Evolutionary conservation across 2,888 invertebrate species (phyloP).

Genomic region (Phrixothrix hirtus): DNA sequence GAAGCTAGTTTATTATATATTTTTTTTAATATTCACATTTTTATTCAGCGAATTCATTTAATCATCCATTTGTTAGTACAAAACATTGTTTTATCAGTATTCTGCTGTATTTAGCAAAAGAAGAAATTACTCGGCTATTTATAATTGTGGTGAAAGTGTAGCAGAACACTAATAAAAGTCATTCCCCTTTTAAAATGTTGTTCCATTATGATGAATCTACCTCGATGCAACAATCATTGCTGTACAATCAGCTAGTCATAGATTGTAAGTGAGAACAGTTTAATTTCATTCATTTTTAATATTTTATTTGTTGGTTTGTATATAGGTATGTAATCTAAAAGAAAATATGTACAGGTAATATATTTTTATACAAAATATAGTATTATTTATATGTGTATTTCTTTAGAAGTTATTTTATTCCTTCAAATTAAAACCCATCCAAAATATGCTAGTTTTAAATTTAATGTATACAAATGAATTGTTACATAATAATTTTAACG

Average conservation of each 20-base stretch:
- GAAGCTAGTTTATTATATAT: conserved; percentile 19
- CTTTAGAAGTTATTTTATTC: conserved; percentile 14
- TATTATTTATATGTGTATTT: conserved; percentile 50
- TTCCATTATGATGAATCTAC: conserved; percentile 47
- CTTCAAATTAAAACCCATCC: neutral
- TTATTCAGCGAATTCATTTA: conserved; percentile 19
- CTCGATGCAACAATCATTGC: conserved; percentile 58
- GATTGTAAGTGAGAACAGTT: conserved; percentile 48
- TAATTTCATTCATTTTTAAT: conserved; percentile 27
- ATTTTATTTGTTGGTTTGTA: conserved; percentile 31
- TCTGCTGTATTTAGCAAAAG: conserved; percentile 26
- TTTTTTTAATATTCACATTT: conserved; percentile 26
- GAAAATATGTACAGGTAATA: conserved; percentile 50
- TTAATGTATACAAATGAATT: neutral
- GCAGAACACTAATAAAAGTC: conserved; percentile 29
- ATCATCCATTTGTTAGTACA: conserved; percentile 32
- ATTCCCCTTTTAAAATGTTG: conserved; percentile 26
- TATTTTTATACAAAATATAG: conserved; percentile 56
- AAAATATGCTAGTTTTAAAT: neutral
- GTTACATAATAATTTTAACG: neutral
- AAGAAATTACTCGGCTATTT: conserved; percentile 4
- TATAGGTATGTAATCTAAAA: conserved; percentile 28
- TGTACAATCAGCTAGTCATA: conserved; percentile 59
- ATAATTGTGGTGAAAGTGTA: conserved; percentile 11
- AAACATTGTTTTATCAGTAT: conserved; percentile 33